Base-by-base conservation (phyloP, 2,888 invertebrate genomes). In the Arge pagana region DNA sequence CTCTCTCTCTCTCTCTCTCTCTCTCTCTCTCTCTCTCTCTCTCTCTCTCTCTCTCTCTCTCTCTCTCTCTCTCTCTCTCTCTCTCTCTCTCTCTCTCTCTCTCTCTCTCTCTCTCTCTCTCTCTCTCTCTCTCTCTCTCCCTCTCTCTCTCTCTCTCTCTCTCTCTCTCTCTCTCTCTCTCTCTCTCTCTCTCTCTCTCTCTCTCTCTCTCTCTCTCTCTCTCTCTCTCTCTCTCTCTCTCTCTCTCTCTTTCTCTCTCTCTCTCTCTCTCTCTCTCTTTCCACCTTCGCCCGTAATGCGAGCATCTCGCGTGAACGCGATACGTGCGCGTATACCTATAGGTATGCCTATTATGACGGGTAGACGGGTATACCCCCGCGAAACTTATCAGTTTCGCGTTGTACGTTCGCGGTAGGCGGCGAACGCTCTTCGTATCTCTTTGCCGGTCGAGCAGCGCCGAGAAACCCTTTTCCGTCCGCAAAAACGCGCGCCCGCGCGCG, bases 351-450 rank as follows among this genome's bases (percentile, higher is more conserved):
- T 28, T 28, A 8, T 28, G 7, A 28, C 28, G 7, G 7, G 7
- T 7, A 28, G n/a, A n/a, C 7, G 28, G 7, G 28, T n/a, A 28
- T 28, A 7, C n/a, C 28, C 28, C 28, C 37, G 28, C 39, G 39
- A 31, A 24, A 39, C 42, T 24, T 52, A 43, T 48, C 35, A 43
- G 42, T 37, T 19, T 35, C 52, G 42, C n/a, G n/a, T n/a, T n/a
- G n/a, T n/a, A n/a, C n/a, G n/a, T n/a, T n/a, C n/a, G n/a, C n/a
- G n/a, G n/a, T n/a, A n/a, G n/a, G n/a, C n/a, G n/a, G n/a, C n/a
- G n/a, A n/a, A n/a, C n/a, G n/a, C n/a, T n/a, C n/a, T n/a, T n/a
- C n/a, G n/a, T n/a, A n/a, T n/a, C n/a, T n/a, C n/a, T n/a, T n/a
- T n/a, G n/a, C n/a, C n/a, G n/a, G n/a, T n/a, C n/a, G n/a, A n/a